Percentiles rank a stretch among this genome's conserved stretches.
These are phyloP conservation scores for Protobothrops flavoviridis DNA, from an alignment of 2,113 vertebrate species.

Conservation along the genomic window DNA sequence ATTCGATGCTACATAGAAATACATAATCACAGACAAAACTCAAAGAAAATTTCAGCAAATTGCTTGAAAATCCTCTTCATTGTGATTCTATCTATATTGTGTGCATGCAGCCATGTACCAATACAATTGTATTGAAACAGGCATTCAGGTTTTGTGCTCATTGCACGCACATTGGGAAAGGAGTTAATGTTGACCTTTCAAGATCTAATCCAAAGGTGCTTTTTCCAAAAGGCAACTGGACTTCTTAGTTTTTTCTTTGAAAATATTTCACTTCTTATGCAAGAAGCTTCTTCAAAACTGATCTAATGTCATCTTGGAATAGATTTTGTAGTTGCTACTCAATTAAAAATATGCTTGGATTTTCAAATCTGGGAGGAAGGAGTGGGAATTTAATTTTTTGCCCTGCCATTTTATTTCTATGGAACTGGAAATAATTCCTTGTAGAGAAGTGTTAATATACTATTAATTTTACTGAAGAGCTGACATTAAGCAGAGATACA, in stretches of 20 bases:
- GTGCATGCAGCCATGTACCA: not conserved
- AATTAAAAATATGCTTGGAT: not conserved
- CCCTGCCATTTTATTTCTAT: not conserved
- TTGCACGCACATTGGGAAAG: not conserved
- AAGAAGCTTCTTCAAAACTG: not conserved
- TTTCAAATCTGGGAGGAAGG: not conserved
- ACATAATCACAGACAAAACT: not conserved
- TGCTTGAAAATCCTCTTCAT: not conserved
- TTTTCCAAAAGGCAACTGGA: not conserved
- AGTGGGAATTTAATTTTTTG: not conserved
- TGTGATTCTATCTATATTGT: not conserved
- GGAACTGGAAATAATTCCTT: not conserved
- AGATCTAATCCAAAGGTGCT: not conserved
- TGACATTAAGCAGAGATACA: not conserved
- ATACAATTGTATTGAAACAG: not conserved
- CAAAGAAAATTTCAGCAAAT: not conserved
- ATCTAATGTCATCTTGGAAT: not conserved
- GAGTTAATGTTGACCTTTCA: not conserved
- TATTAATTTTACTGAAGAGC: not conserved
- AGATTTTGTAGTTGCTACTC: not conserved
- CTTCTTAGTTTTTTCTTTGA: not conserved
- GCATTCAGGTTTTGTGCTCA: not conserved
- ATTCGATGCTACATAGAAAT: not conserved
- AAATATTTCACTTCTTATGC: not conserved
- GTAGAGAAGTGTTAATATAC: not conserved